Conservation (phyloP, 2,888 invertebrate species). For the Tenthredo scrophulariae region DNA sequence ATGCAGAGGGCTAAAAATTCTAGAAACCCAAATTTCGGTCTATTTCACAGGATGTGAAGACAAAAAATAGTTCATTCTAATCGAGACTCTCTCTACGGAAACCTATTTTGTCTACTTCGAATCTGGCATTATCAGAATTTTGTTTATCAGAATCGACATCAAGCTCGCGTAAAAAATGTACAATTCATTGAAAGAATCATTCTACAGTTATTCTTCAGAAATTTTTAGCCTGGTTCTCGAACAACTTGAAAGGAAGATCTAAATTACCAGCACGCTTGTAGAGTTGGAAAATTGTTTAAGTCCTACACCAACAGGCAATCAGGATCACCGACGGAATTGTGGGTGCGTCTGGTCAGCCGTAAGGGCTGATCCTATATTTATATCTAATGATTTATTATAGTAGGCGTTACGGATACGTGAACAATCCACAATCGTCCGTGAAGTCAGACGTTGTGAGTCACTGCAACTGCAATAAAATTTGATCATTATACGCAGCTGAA, state of each 20-base stretch:
- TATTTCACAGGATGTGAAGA: too few species aligned
- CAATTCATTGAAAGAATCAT: too few species aligned
- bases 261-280: not conserved
- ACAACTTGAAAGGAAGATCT: not conserved
- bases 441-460: slow-evolving; percentile 22
- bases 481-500: not conserved
- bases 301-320: not conserved
- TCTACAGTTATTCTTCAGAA: too few species aligned
- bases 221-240: too few species aligned
- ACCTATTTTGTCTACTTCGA: too few species aligned
- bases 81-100: too few species aligned
- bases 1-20: too few species aligned
- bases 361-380: slow-evolving; percentile 20
- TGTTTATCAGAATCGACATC: too few species aligned
- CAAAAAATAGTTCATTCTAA: too few species aligned
- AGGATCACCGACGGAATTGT: not conserved
- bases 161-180: too few species aligned
- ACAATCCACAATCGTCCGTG: slow-evolving; percentile 15
- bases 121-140: too few species aligned
- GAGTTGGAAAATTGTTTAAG: not conserved
- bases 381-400: not conserved
- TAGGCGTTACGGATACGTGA: slow-evolving; percentile 14
- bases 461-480: not conserved
- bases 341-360: not conserved
- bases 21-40: too few species aligned